Base-by-base conservation (phyloP, 92 coral and sea anemone species). In the Hydrozoanthus gracilis region DNA sequence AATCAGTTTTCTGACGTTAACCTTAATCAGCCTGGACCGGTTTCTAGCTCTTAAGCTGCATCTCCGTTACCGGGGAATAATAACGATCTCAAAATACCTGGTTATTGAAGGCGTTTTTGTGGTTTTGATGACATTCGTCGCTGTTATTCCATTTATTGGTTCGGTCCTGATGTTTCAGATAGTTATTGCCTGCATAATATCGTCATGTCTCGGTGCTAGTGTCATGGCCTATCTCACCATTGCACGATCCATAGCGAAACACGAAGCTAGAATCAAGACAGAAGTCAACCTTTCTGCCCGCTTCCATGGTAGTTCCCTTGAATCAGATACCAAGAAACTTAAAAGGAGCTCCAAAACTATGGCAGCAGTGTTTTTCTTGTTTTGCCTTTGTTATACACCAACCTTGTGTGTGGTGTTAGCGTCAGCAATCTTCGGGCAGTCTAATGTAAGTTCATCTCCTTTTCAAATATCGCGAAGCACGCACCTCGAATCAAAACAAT, bases 321-420 rank as follows among this genome's bases (percentile, higher is more conserved):
- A 17, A 48, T 5, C 45, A 8, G 49, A 64, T 16, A 47, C 73
- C 5, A 80, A 48, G 62, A 80, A 65, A 15, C 56, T 80, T 6
- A 80, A 48, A 35, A 80, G 16, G 47, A 80, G 85, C 45, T 80
- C 84, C 55, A 79, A 44, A 48, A 47, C 56, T 1, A 79, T 79
- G 84, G 84, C 84, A 7, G 84, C 84, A 2, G 5, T 79, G 45
- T 79, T 79, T 65, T 79, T 79, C 20, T 6, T 80, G 7, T 80
- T 80, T 15, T 80, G 85, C 48, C n/a, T 80, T 18, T 80, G 85
- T 10, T 80, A 80, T 17, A 80, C 85, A 16, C 85, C 85, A 4
- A 80, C 85, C 4, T 48, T 80, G 44, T 64, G 73, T 80, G 85
- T 80, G 44, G 49, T 80, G 85, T 74, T 80, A 4, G 74, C 85